A percentile compares a stretch with the other conserved stretches of the same genome.
These are phyloP conservation scores for Ypsolopha sequella DNA, from an alignment of 2,888 invertebrate species.

Conservation along the genomic window DNA sequence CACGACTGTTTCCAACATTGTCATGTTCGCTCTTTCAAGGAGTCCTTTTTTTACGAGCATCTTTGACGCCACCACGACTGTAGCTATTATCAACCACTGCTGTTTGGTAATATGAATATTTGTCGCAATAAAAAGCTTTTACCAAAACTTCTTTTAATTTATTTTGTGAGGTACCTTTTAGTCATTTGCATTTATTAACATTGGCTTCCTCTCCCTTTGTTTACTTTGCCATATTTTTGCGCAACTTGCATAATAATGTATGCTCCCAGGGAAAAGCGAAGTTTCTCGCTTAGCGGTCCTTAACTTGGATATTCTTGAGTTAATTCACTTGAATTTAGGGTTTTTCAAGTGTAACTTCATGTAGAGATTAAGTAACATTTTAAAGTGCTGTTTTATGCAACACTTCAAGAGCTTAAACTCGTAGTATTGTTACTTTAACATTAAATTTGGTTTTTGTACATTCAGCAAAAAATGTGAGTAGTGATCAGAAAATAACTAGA, in stretches of 20 bases:
- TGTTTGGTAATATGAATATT: too few species aligned
- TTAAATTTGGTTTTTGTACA: too few species aligned
- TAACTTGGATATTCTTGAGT: slow-evolving; percentile 1
- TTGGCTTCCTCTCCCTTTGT: neutral
- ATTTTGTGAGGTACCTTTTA: too few species aligned
- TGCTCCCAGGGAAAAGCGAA: neutral
- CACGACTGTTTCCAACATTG: too few species aligned
- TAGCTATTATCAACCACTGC: too few species aligned
- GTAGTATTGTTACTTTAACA: too few species aligned
- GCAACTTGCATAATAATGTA: neutral
- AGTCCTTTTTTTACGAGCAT: neutral
- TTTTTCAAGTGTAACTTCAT: neutral
- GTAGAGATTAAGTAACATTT: neutral
- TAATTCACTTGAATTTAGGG: neutral
- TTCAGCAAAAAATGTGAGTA: too few species aligned
- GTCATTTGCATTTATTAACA: too few species aligned
- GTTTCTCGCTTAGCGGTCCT: neutral
- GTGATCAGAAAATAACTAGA: too few species aligned
- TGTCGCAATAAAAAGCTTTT: too few species aligned
- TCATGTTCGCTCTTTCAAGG: neutral
- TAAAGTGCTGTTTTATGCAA: neutral
- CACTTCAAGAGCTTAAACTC: neutral
- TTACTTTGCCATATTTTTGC: neutral
- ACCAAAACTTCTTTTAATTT: too few species aligned
- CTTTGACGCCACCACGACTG: too few species aligned